These are phyloP conservation scores for Drosophila ezoana DNA, from an alignment of 2,888 invertebrate genomes.

Conservation along the genomic window DNA sequence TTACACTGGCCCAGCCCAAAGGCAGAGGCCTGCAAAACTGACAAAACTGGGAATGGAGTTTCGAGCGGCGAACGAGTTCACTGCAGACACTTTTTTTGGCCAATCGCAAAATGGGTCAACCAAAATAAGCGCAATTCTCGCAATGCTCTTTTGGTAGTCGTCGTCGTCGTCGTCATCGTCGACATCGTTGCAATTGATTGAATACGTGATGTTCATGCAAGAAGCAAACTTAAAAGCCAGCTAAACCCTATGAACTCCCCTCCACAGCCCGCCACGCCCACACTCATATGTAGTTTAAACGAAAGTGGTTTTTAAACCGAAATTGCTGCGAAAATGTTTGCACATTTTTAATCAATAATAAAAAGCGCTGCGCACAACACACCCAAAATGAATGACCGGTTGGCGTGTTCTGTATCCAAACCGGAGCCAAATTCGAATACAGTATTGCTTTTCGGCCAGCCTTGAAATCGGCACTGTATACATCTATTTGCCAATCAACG, in stretches of 20 bases:
- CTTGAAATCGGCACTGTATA: slow-evolving; percentile 49
- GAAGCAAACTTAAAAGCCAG: slow-evolving; percentile 76
- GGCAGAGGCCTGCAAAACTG: slow-evolving; percentile 31
- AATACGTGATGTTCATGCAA: slow-evolving; percentile 80
- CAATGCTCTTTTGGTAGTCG: slow-evolving; percentile 22
- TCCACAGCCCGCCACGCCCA: slow-evolving; percentile 2
- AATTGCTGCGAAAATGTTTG: slow-evolving; percentile 79
- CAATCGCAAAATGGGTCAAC: slow-evolving; percentile 78
- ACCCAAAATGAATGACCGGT: slow-evolving; percentile 56
- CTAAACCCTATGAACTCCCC: slow-evolving; percentile 14
- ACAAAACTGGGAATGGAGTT: slow-evolving; percentile 49
- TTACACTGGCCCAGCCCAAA: slow-evolving; percentile 30
- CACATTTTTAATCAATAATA: slow-evolving; percentile 80
- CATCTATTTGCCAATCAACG: slow-evolving; percentile 60
- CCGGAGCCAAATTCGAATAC: slow-evolving; percentile 6
- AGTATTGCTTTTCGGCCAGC: slow-evolving; percentile 25
- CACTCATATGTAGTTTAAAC: slow-evolving; percentile 55
- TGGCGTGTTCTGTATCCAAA: slow-evolving; percentile 57
- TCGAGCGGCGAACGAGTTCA: too few relatives aligned
- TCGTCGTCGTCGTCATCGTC: slow-evolving; percentile 32
- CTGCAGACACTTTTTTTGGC: slow-evolving; percentile 61
- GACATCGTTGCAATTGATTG: slow-evolving; percentile 79
- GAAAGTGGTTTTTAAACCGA: slow-evolving; percentile 80
- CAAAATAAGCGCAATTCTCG: slow-evolving; percentile 70
- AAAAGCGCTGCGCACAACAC: slow-evolving; percentile 34